Base-by-base conservation (phyloP, 2,888 invertebrate genomes). In the Zaprionus lineosus region DNA sequence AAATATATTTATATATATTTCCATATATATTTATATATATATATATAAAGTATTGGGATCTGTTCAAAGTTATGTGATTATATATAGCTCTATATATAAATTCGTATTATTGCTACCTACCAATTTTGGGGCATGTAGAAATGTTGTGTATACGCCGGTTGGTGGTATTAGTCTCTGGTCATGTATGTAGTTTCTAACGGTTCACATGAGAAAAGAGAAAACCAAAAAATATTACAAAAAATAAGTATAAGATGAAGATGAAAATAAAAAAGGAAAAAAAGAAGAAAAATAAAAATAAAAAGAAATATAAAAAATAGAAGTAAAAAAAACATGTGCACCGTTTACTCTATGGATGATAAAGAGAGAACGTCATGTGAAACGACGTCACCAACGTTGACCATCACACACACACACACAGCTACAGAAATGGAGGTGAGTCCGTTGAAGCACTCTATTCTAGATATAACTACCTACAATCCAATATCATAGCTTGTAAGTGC, bases 381-480 rank as follows among this genome's bases (percentile, higher is more conserved):
- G 44, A 43, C 50, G 43, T 46, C 56, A 52, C 55, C 59, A 51
- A 52, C 62, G 66, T 61, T 47, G 51, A 62, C 52, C 55, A 46
- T 66, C 61, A 61, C 40, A 72, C 55, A 67, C 58, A 71, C 62
- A 73, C 69, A 77, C 65, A 74, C 82, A 79, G 77, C 81, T 73
- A 73, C 79, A 71, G 83, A 71, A 72, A 70, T 70, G 78, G 84
- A 78, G 78, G 78, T 78, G 78, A 78, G 78, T 78, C 81, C 73
- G 78, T 78, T 78, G 78, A 78, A 72, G 78, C 83, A 83, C 78
- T 78, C 78, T 78, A 78, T 83, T 66, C 78, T 78, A 83, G 68
- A 78, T 74, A 74, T 61, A 63, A 64, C 73, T 65, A 63, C 26
- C n/a, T 44, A 44, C 24, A 55, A 51, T 77, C 57, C 74, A 50